A percentile compares a stretch with the other conserved stretches of the same genome.
Conservation (phyloP, 2,113 vertebrate genomes). For the Corythaixoides concolor region DNA sequence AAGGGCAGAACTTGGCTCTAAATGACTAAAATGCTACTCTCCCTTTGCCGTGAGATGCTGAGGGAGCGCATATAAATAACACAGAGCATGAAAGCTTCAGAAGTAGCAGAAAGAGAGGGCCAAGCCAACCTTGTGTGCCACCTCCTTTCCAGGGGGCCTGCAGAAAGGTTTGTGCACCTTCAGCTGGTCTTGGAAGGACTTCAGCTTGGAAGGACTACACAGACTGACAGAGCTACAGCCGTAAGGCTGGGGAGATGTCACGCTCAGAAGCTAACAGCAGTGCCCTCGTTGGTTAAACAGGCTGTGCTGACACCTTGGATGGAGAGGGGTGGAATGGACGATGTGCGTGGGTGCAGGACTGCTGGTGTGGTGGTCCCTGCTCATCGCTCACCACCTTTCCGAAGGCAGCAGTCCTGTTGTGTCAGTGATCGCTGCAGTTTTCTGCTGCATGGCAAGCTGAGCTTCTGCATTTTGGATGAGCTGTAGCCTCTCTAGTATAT, state of each 20-base stretch:
- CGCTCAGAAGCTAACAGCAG: not conserved
- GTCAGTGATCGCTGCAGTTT: not conserved
- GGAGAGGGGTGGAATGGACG: not conserved
- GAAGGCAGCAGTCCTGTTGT: not conserved
- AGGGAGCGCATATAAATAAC: not conserved
- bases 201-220: not conserved
- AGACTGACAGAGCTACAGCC: accelerated
- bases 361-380: not conserved
- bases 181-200: not conserved
- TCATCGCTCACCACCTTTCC: not conserved
- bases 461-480: not conserved
- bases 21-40: not conserved
- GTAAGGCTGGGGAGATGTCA: not conserved
- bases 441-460: not conserved
- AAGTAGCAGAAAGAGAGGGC: not conserved
- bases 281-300: accelerated
- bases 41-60: not conserved
- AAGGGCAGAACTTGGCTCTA: not conserved
- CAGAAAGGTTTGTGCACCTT: not conserved
- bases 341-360: accelerated
- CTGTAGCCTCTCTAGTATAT: not conserved
- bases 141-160: not conserved
- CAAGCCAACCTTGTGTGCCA: accelerated
- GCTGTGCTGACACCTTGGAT: not conserved
- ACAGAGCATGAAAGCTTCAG: not conserved